Conservation (phyloP, 2,888 invertebrate species). For the Choristoneura rosaceana region DNA sequence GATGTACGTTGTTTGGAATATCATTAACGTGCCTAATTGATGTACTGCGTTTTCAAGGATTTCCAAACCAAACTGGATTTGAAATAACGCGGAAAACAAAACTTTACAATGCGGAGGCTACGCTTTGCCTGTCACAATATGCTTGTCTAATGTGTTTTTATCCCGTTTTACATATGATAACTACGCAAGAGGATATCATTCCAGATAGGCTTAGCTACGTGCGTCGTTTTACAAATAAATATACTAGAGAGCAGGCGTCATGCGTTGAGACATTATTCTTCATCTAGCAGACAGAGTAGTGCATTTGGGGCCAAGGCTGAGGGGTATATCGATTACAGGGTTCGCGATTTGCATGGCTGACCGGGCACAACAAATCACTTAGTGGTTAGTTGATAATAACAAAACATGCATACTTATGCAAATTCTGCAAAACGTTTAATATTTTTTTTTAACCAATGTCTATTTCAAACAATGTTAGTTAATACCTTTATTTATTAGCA, state of each 20-base stretch:
- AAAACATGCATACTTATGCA: slow-evolving; percentile 2
- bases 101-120: neutral
- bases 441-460: neutral
- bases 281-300: slow-evolving; percentile 64
- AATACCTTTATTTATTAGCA: neutral
- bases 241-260: slow-evolving; percentile 55
- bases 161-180: slow-evolving; percentile 24
- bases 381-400: slow-evolving; percentile 29
- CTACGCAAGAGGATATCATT: slow-evolving; percentile 47
- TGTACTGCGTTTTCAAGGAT: slow-evolving; percentile 10
- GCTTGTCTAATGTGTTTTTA: slow-evolving; percentile 16
- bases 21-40: slow-evolving; percentile 1
- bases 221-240: slow-evolving; percentile 64
- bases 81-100: neutral
- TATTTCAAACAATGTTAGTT: neutral
- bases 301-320: slow-evolving; percentile 78
- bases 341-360: slow-evolving; percentile 66
- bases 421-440: neutral
- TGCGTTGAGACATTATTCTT: slow-evolving; percentile 68
- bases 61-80: slow-evolving; percentile 2
- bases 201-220: slow-evolving; percentile 50
- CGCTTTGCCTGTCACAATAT: neutral
- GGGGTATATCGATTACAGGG: slow-evolving; percentile 73
- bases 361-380: slow-evolving; percentile 46
- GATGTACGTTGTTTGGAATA: neutral